These are phyloP conservation scores for Alouatta palliata DNA, from an alignment of 2,113 vertebrate genomes.

Conservation along the genomic window DNA sequence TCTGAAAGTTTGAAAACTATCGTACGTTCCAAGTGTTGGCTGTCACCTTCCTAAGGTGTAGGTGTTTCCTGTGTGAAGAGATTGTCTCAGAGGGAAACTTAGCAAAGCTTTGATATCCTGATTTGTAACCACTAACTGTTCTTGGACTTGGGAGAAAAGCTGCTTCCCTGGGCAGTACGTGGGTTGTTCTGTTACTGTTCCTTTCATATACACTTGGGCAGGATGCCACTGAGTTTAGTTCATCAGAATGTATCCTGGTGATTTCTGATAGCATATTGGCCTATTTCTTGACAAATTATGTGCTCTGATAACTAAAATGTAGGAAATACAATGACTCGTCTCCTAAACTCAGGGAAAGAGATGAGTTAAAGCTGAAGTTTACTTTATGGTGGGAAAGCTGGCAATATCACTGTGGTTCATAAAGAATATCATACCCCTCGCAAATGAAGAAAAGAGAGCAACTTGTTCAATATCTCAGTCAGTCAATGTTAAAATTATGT, in stretches of 20 bases:
- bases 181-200: neutral
- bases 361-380: neutral
- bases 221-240: neutral
- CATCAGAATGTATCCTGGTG: neutral
- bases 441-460: neutral
- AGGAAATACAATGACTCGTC: neutral
- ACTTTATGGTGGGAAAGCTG: neutral
- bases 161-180: neutral
- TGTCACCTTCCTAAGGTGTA: neutral
- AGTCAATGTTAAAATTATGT: neutral
- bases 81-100: slow-evolving; percentile 29
- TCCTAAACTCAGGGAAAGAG: neutral
- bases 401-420: neutral
- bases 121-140: neutral
- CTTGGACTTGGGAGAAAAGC: neutral
- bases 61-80: slow-evolving; percentile 40
- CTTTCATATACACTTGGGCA: neutral
- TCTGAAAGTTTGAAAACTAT: neutral
- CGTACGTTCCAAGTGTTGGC: neutral
- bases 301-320: neutral
- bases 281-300: neutral
- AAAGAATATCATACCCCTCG: neutral
- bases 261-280: neutral
- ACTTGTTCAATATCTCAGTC: neutral
- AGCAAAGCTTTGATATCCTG: neutral